phyloP scores from a whole-genome alignment of 2,888 invertebrate genomes.

The Agonopterix subpropinquella region DNA sequence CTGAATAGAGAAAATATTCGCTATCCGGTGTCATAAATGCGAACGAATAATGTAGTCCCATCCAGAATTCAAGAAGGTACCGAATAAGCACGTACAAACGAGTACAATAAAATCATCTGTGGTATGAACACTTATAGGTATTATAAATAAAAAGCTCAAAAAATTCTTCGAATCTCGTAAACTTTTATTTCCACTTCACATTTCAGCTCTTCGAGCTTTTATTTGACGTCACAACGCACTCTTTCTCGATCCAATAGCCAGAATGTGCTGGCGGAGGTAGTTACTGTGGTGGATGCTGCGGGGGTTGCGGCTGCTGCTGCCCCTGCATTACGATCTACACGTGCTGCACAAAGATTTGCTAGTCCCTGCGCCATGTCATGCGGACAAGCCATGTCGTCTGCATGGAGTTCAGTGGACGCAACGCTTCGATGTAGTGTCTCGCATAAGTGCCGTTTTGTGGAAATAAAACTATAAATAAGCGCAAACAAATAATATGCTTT shows the following conservation, averaged over 20 bases:
- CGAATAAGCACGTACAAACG: too few relatives aligned
- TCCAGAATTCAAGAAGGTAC: too few relatives aligned
- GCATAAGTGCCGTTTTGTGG: conserved; percentile 31
- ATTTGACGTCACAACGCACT: conserved; percentile 15
- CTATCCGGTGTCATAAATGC: too few relatives aligned
- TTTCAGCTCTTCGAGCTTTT: conserved; percentile 3
- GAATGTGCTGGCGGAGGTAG: conserved; percentile 43
- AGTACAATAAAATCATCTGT: conserved; percentile 48
- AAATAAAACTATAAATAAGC: conserved; percentile 26
- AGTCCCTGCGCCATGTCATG: background rate
- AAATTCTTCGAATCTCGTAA: conserved; percentile 13
- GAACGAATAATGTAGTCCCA: too few relatives aligned
- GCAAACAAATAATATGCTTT: too few relatives aligned
- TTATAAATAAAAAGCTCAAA: conserved; percentile 21
- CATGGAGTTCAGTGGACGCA: conserved; percentile 3
- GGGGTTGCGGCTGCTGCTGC: conserved; percentile 27
- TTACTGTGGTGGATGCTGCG: conserved; percentile 21
- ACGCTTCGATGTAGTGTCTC: conserved; percentile 13
- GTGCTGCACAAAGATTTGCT: conserved; percentile 16
- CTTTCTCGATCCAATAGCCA: conserved; percentile 16
- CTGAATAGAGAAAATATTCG: background rate
- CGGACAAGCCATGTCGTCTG: conserved; percentile 1
- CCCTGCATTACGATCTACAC: conserved; percentile 35
- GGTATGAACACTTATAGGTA: conserved; percentile 21
- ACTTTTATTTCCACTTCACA: conserved; percentile 7